These are phyloP conservation scores for Mergus octosetaceus DNA, from an alignment of 2,797 vertebrate genomes.

Conservation along the genomic window DNA sequence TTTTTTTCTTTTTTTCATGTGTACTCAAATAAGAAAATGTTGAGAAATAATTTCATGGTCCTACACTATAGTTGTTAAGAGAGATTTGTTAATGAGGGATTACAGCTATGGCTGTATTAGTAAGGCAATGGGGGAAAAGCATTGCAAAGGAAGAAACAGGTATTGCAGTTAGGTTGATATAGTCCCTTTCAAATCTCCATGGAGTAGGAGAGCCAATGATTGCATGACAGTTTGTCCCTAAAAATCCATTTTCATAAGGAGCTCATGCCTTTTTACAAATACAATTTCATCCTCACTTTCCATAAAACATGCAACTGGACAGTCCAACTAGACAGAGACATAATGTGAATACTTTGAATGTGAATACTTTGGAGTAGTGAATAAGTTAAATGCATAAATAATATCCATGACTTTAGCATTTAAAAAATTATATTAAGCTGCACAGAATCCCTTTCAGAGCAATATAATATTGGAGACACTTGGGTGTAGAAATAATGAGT, in stretches of 20 bases:
- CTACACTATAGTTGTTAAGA: background rate
- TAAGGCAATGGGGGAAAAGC: background rate
- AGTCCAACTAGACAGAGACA: slow-evolving; percentile 48
- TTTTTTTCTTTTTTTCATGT: slow-evolving; percentile 16
- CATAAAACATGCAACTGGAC: slow-evolving; percentile 76
- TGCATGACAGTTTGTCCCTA: slow-evolving; percentile 71
- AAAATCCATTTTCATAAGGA: slow-evolving; percentile 72
- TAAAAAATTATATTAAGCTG: background rate
- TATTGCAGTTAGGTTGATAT: background rate
- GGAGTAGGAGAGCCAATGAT: slow-evolving; percentile 48
- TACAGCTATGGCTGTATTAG: slow-evolving; percentile 34
- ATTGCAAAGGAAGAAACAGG: background rate
- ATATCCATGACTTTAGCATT: slow-evolving; percentile 33
- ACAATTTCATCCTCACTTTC: slow-evolving; percentile 73
- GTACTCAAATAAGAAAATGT: background rate
- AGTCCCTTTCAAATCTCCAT: slow-evolving; percentile 42
- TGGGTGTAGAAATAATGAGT: background rate
- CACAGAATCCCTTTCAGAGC: background rate
- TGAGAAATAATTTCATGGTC: slow-evolving; percentile 26
- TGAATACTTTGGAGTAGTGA: slow-evolving; percentile 69
- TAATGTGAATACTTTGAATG: slow-evolving; percentile 73
- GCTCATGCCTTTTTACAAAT: slow-evolving; percentile 68
- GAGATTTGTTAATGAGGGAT: slow-evolving; percentile 1
- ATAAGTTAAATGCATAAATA: slow-evolving; percentile 41
- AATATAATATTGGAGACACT: background rate